Evolutionary conservation across 30 jellyfish, hydroid and myxozoan genomes (phyloP).

Genomic region (Morbakka virulenta): DNA sequence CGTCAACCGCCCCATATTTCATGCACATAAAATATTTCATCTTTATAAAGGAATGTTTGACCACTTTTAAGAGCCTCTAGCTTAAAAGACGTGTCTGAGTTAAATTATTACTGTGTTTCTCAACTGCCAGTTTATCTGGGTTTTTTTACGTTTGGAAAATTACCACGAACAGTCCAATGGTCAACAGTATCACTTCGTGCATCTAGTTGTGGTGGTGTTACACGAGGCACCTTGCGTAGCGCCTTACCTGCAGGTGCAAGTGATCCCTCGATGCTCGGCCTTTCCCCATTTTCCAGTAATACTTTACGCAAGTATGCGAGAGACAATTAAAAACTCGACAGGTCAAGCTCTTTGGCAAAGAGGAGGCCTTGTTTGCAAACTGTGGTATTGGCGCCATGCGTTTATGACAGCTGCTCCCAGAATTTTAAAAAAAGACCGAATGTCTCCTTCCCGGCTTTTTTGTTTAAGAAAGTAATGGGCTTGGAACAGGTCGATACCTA

Average conservation of each 20-base stretch:
- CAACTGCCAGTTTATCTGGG: conserved; percentile 37
- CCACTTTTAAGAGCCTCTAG: too few relatives aligned
- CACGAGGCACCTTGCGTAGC: conserved; percentile 44
- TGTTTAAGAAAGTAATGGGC: conserved; percentile 43
- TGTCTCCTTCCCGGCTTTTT: conserved; percentile 35
- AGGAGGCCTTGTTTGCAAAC: too few relatives aligned
- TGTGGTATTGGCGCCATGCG: conserved; percentile 43
- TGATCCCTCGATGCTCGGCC: conserved; percentile 27
- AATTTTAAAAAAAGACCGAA: conserved; percentile 23
- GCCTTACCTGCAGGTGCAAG: neutral
- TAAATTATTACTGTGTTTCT: too few relatives aligned
- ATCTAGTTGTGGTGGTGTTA: conserved; percentile 16
- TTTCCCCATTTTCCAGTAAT: too few relatives aligned
- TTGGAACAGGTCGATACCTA: conserved; percentile 48
- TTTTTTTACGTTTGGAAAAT: conserved; percentile 15
- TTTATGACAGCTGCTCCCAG: conserved; percentile 46
- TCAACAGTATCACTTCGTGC: neutral
- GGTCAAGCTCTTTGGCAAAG: conserved; percentile 39
- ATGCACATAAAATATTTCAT: too few relatives aligned
- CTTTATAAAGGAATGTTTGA: too few relatives aligned
- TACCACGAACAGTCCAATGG: conserved; percentile 40
- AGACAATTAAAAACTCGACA: conserved; percentile 16
- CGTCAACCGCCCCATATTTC: too few relatives aligned
- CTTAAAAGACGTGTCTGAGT: too few relatives aligned
- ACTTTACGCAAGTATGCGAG: too few relatives aligned